Conservation (phyloP, 2,797 vertebrate genomes). For the Buphagus erythrorhynchus region DNA sequence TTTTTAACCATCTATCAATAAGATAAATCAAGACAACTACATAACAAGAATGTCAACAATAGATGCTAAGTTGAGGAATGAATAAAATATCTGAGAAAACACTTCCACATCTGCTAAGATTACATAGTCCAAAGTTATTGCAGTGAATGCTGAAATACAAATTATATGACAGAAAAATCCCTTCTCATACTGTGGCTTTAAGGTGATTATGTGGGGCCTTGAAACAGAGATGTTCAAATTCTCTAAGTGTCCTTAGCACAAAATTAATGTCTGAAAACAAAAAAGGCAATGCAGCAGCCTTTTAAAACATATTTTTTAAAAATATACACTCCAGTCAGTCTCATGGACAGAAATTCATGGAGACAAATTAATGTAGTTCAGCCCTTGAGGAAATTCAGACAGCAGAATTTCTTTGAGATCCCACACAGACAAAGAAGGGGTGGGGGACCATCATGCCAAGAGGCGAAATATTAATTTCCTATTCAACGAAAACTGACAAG, state of each 20-base stretch:
- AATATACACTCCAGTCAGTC: background rate
- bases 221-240: background rate
- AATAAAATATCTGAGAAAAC: background rate
- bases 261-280: background rate
- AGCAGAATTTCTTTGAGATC: background rate
- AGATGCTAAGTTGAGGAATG: background rate
- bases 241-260: background rate
- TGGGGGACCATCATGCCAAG: background rate
- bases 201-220: background rate
- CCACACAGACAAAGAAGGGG: background rate
- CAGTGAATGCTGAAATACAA: background rate
- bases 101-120: background rate
- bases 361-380: background rate
- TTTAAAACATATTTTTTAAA: background rate
- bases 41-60: background rate
- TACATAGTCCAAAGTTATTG: background rate
- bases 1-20: background rate
- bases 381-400: background rate
- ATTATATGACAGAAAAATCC: background rate
- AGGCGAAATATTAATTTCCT: background rate
- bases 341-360: background rate
- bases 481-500: background rate
- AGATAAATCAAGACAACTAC: background rate
- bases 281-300: background rate
- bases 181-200: background rate